These are phyloP conservation scores for Leucoma salicis DNA, from an alignment of 2,888 invertebrate genomes.

Conservation along the genomic window DNA sequence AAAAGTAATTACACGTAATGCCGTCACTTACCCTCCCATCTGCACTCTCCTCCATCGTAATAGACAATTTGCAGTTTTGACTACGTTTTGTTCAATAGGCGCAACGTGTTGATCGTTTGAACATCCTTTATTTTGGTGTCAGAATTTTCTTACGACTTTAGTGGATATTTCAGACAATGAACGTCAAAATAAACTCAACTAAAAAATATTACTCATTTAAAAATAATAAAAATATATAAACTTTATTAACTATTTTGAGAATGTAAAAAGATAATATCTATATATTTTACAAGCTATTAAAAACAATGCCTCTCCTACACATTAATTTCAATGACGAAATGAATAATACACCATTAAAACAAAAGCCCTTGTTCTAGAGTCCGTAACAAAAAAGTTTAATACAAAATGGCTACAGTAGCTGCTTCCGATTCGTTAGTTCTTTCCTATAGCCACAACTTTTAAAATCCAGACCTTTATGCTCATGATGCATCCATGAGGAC, in stretches of 20 bases:
- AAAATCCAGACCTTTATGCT: conserved; percentile 62
- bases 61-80: conserved; percentile 74
- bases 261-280: not conserved
- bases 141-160: too few species aligned
- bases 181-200: not conserved
- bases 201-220: too few species aligned
- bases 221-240: conserved; percentile 3
- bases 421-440: conserved; percentile 50
- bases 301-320: conserved; percentile 34
- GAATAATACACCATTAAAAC: conserved; percentile 49
- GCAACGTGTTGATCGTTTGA: conserved; percentile 24
- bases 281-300: conserved; percentile 14
- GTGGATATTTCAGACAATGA: too few species aligned
- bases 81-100: conserved; percentile 44
- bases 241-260: conserved; percentile 4
- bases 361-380: conserved; percentile 43
- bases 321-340: conserved; percentile 44
- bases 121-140: conserved; percentile 15
- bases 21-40: conserved; percentile 70
- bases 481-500: conserved; percentile 64
- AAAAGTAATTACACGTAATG: conserved; percentile 81
- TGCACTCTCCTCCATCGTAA: conserved; percentile 54
- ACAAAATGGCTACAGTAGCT: conserved; percentile 47
- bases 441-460: conserved; percentile 50
- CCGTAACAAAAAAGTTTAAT: conserved; percentile 46